phyloP scores from a whole-genome alignment of 2,113 vertebrate species.

The Phrynosoma blainvillii region DNA sequence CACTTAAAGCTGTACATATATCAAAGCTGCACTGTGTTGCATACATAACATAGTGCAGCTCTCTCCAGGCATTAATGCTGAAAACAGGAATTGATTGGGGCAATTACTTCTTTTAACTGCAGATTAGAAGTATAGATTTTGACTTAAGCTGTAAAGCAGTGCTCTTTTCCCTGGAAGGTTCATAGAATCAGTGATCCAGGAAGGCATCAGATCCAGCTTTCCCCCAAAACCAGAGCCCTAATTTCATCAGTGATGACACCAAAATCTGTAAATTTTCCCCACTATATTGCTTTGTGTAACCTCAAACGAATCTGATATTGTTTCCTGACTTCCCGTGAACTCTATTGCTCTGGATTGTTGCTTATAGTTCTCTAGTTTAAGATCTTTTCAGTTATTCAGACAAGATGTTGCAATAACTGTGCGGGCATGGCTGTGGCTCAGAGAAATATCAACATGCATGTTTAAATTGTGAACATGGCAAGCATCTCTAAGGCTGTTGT shows the following conservation, averaged over 20 bases:
- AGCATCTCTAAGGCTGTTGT: not conserved
- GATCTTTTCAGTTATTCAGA: not conserved
- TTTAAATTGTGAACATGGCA: not conserved
- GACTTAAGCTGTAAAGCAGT: not conserved
- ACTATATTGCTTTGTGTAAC: not conserved
- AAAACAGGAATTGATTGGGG: not conserved
- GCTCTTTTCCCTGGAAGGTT: not conserved
- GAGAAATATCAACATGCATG: not conserved
- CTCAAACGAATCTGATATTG: not conserved
- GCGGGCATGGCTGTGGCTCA: not conserved
- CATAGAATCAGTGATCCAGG: not conserved
- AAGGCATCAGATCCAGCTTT: not conserved
- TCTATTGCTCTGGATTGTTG: not conserved
- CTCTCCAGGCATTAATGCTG: not conserved
- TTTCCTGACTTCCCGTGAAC: not conserved
- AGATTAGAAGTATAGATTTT: slow-evolving; percentile 21
- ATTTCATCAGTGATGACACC: not conserved
- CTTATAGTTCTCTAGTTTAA: not conserved
- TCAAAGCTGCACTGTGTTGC: not conserved
- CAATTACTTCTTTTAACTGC: slow-evolving; percentile 12
- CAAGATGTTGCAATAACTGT: not conserved
- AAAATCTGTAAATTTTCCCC: not conserved
- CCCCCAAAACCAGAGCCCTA: not conserved
- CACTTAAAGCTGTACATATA: not conserved
- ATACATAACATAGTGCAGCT: not conserved